Percentiles rank a stretch among this genome's conserved stretches.
phyloP scores from a whole-genome alignment of 2,797 vertebrate species.

The Hoplostethus atlanticus region DNA sequence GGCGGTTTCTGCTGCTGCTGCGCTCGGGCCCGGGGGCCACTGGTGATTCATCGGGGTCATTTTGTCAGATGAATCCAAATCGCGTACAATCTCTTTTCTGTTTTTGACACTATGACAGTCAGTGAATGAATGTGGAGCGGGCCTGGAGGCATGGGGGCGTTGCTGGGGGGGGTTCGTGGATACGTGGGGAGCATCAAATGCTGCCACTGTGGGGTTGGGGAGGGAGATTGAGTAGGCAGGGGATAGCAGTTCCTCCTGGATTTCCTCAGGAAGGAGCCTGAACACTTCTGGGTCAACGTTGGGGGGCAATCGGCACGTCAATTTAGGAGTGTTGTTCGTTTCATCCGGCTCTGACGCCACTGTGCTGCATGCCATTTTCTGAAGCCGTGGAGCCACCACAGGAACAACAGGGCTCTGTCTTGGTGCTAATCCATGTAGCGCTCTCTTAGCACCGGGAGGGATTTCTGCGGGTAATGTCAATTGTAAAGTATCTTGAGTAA shows the following conservation, averaged over 20 bases:
- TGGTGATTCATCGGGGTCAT: not conserved
- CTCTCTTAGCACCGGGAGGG: conserved; percentile 9
- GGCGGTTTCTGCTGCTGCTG: conserved; percentile 1
- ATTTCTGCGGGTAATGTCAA: conserved; percentile 24
- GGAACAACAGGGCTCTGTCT: conserved; percentile 51
- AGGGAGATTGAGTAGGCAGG: conserved; percentile 43
- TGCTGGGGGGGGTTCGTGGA: conserved; percentile 1
- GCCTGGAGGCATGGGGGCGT: not conserved
- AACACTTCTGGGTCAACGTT: conserved; percentile 88
- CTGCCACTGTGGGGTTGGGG: not conserved
- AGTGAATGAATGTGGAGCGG: conserved; percentile 1
- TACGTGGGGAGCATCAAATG: not conserved
- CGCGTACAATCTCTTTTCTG: not conserved
- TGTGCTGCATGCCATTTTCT: conserved; percentile 22
- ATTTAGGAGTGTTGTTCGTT: not conserved
- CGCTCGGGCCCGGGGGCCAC: conserved; percentile 4
- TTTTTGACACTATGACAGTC: conserved; percentile 11
- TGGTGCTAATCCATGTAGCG: conserved; percentile 17
- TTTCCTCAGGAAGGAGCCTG: conserved; percentile 87
- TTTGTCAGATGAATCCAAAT: conserved; percentile 11
- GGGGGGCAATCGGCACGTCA: conserved; percentile 63
- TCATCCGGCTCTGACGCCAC: not conserved
- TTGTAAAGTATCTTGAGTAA: conserved; percentile 20
- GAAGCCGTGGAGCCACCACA: not conserved
- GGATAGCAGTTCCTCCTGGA: conserved; percentile 86